A percentile compares a stretch with the other conserved stretches of the same genome.
Evolutionary conservation across 2,113 vertebrate species (phyloP).

Genomic region (Crypturellus undulatus): DNA sequence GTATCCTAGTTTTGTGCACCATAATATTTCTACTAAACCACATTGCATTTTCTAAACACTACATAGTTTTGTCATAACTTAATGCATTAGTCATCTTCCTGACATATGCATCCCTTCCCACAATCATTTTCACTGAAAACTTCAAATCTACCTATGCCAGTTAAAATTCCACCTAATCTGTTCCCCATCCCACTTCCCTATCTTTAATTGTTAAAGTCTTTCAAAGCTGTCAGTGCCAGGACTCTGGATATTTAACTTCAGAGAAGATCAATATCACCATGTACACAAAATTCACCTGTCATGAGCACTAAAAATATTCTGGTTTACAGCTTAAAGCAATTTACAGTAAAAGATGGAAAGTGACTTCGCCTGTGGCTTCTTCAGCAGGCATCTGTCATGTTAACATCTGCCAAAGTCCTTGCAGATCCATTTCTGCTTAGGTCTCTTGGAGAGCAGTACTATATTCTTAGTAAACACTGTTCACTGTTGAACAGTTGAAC

Average conservation of each 20-base stretch:
- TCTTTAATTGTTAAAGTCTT: not conserved
- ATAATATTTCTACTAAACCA: not conserved
- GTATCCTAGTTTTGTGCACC: not conserved
- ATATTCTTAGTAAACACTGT: not conserved
- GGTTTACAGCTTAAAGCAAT: not conserved
- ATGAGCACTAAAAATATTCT: not conserved
- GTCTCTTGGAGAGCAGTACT: not conserved
- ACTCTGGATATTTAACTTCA: not conserved
- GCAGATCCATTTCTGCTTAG: not conserved
- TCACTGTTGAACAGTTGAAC: accelerated
- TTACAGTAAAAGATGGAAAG: not conserved
- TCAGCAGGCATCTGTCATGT: not conserved
- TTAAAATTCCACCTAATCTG: not conserved
- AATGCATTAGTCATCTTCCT: not conserved
- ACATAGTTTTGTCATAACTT: not conserved
- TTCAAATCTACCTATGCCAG: not conserved
- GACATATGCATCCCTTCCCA: not conserved
- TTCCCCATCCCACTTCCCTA: not conserved
- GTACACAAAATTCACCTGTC: not conserved
- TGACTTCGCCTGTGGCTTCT: not conserved
- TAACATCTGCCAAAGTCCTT: not conserved
- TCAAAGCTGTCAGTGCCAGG: not conserved
- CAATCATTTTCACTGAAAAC: not conserved
- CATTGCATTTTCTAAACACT: not conserved
- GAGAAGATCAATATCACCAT: not conserved